Evolutionary conservation across 1,140 invertebrate genomes (phyloP), one percentile per base, ranked within the genome.

Genomic region (Whitmania pigra): DNA sequence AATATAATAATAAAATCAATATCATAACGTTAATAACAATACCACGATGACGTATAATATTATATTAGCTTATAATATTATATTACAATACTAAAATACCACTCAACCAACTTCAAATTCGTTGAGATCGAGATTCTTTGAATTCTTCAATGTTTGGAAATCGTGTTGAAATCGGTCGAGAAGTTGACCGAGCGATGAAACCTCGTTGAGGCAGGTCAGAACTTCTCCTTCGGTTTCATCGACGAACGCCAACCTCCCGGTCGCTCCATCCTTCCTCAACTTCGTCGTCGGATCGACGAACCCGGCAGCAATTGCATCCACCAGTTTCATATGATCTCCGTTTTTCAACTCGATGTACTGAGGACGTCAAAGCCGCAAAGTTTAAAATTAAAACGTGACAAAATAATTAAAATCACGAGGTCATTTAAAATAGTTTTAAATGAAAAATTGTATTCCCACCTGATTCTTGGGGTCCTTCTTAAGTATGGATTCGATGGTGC

Each of bases 231-330:
- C 69, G n/a, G 22, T 54, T 25, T 49, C 69, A 25, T 70, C 69
- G 20, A 9, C 69, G 43, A 70, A 53, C 13, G n/a, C 53, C 43
- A 70, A 25, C 15, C 22, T 53, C 13, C 85, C 86, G 43, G 83
- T 86, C 72, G 86, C 82, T 0, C 86, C 84, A 76, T 91, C 89
- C 75, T 90, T 85, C 15, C 86, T 85, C 13, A 89, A 87, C 25
- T 88, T 88, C 0, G 88, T 89, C 68, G 87, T 84, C 74, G 87
- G 76, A 4, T 79, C 78, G 6, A 82, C 72, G 63, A 80, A 79
- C 25, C 79, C 79, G 72, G 80, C 77, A 20, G 77, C 79, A 66
- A 82, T 68, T 4, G 78, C 80, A 69, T 81, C 79, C 53, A 79
- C 69, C 49, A 82, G 71, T 0, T 79, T 77, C 77, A 82, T 79